These are phyloP conservation scores for Coptodon bakossiorum DNA, from an alignment of 2,113 vertebrate genomes.

Conservation along the genomic window DNA sequence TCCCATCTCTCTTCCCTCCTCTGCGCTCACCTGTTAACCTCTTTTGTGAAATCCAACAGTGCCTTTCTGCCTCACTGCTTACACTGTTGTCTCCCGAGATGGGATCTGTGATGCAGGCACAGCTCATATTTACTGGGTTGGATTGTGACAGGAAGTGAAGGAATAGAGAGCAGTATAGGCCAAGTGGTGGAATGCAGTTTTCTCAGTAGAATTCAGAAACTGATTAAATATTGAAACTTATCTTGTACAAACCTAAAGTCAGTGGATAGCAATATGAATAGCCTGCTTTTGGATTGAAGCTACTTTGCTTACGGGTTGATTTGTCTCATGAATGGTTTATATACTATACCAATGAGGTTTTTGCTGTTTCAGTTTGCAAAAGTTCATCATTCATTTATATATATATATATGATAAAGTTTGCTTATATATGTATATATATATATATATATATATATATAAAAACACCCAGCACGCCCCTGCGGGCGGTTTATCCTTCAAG, in stretches of 20 bases:
- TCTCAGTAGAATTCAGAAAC: background rate
- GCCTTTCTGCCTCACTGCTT: slow-evolving; percentile 33
- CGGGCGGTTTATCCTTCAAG: no score
- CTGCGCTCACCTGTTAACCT: slow-evolving; percentile 56
- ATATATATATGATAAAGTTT: no score
- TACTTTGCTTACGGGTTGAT: background rate
- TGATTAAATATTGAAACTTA: slow-evolving; percentile 5
- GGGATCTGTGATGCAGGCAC: slow-evolving; percentile 42
- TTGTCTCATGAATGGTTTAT: background rate
- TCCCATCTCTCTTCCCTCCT: slow-evolving; percentile 32
- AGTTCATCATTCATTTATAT: background rate
- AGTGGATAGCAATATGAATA: background rate
- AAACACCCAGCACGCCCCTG: no score
- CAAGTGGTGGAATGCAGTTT: background rate
- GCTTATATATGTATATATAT: no score
- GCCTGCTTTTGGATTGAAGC: background rate
- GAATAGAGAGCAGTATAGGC: background rate
- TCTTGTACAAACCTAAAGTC: background rate
- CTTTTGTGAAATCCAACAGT: slow-evolving; percentile 40
- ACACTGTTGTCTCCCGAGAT: slow-evolving; percentile 32
- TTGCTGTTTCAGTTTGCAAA: background rate
- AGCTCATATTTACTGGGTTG: slow-evolving; percentile 43
- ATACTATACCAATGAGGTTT: background rate
- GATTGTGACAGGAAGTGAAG: slow-evolving; percentile 14
- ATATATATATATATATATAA: no score